Base-by-base conservation (phyloP, 2,888 invertebrate genomes). In the Trachelus iudaicus region DNA sequence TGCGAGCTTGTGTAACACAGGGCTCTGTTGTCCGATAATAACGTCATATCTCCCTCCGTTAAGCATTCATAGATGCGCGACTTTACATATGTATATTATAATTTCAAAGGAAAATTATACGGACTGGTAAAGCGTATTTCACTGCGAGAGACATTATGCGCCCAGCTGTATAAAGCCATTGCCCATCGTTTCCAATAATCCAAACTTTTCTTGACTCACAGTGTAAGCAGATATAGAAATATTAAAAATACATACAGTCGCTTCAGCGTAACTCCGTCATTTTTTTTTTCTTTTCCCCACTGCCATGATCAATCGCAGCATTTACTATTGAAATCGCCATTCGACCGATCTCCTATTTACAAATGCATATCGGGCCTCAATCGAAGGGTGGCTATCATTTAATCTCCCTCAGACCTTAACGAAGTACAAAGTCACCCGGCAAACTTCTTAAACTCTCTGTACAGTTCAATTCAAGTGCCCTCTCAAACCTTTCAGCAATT, bases 401-500 rank as follows among this genome's bases (percentile, higher is more conserved):
- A 15, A 6, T 40, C 15, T 15, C 15, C 15, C 40, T 40, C 15
- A 56, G 35, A 4, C 40, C 15, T 40, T 15, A 73, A 34, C 86
- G 84, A 85, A 83, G 83, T 83, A 84, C 85, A 85, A 89, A 87
- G 85, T 85, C 84, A 86, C 82, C 82, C 82, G 79, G 81, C 81
- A 79, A 83, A 83, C 81, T 84, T 83, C 82, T 79, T 82, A 81
- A 77, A 81, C 77, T 78, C 77, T 81, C 77, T 79, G 80, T 78
- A 75, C 76, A 83, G 84, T 83, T 77, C 78, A 75, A 81, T 77
- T 85, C 82, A 81, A 87, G 88, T 82, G 83, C 83, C 82, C 87
- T 86, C 83, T 86, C 83, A 78, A 84, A 84, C 81, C 80, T 81
- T 82, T 82, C 85, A 84, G 85, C 87, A 85, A 86, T 86, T 87